phyloP scores from a whole-genome alignment of 2,797 vertebrate genomes.

The Lithobates pipiens region DNA sequence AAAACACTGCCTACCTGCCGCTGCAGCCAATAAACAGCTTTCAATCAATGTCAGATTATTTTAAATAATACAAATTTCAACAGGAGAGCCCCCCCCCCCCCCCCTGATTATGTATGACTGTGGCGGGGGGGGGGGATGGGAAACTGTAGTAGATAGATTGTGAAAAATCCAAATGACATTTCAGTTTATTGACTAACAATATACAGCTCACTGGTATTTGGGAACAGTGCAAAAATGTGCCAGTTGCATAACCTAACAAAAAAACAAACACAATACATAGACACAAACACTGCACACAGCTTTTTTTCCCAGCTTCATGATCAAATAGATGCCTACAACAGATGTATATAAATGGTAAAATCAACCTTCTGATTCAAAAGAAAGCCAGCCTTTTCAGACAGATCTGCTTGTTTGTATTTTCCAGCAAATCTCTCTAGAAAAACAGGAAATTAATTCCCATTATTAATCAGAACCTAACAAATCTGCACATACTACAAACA shows the following conservation, averaged over 20 bases:
- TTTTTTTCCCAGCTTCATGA: neutral
- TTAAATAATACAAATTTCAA: no score
- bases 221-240: no score
- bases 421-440: neutral
- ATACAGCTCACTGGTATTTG: no score
- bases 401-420: neutral
- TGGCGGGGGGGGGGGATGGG: no score
- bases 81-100: no score
- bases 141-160: no score
- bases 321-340: neutral
- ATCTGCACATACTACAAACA: neutral
- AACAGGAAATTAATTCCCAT: constrained; percentile 5
- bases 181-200: no score
- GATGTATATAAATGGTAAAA: neutral
- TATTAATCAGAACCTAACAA: constrained; percentile 2
- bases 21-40: no score
- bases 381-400: neutral
- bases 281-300: no score
- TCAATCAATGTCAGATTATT: no score
- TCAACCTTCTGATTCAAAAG: neutral
- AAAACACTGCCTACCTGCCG: no score
- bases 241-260: neutral
- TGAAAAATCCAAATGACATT: no score
- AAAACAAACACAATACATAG: neutral
- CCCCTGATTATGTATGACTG: neutral